Evolutionary conservation across 2,797 vertebrate genomes (phyloP), one percentile per base, ranked within the genome.

Genomic region (Nannoperca australis): DNA sequence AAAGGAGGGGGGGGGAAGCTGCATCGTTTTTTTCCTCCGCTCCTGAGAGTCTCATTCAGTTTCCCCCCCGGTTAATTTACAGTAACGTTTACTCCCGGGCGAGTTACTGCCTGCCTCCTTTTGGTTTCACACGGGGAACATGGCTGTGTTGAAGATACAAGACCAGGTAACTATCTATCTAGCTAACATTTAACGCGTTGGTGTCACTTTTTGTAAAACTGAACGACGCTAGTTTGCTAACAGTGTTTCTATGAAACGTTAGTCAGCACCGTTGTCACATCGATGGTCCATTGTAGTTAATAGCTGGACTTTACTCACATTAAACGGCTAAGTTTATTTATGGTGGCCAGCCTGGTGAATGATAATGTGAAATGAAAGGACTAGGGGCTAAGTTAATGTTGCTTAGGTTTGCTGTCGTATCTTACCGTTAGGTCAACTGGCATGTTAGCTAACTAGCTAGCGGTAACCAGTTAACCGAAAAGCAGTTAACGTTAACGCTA

Each of bases 121-220:
- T 53, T n/a, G 47, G 34, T 17, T 47, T 24, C 7, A 18, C 38
- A 64, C 67, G 2, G 68, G 61, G 76, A 85, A 63, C 14, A 93
- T 93, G 93, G 87, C 89, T 54, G 92, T 93, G 56, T 50, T 93
- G 85, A 93, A 87, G 90, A 89, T 93, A 68, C 86, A 86, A 73
- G 88, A 93, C 5, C 93, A 93, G 93, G 93, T 93, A 89, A 82
- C 18, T 2, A 13, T 11, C 15, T 20, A 2, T 22, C 9, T 47
- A 7, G 0, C 3, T n/a, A 15, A 59, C 60, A 51, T 18, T 15
- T 70, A 15, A 51, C 9, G 32, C 11, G 0, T 24, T 1, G 12
- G 14, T 18, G 40, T 66, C 55, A 40, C 13, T 63, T 53, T 66
- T 55, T 58, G n/a, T n/a, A 7, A 14, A 55, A 55, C 12, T 18